phyloP scores from a whole-genome alignment of 2,113 vertebrate species.

The Tinamus guttatus region DNA sequence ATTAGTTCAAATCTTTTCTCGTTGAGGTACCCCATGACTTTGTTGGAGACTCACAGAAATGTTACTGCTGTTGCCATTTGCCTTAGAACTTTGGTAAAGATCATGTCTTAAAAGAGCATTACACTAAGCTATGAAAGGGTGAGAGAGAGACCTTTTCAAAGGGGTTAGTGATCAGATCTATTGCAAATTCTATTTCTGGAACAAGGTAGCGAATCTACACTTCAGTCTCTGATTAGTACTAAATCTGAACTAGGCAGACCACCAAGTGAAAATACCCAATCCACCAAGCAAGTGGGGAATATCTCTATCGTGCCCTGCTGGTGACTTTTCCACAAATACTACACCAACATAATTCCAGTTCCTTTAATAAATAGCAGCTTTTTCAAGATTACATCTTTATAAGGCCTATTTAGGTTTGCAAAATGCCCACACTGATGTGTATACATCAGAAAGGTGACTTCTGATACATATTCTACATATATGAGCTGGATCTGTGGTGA shows the following conservation, averaged over 20 bases:
- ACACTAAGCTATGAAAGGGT: neutral
- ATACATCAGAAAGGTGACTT: neutral
- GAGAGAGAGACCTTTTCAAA: neutral
- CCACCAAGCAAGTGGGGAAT: neutral
- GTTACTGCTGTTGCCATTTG: neutral
- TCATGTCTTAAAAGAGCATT: neutral
- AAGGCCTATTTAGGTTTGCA: neutral
- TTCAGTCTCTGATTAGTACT: neutral
- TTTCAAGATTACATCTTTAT: conserved; percentile 37
- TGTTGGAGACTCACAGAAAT: neutral
- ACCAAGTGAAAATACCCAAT: neutral
- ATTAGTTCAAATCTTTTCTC: neutral
- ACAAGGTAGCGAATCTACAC: neutral
- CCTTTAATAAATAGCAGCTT: neutral
- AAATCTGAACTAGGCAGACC: neutral
- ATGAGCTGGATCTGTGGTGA: neutral
- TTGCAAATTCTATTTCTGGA: neutral
- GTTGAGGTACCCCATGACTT: neutral
- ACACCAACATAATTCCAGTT: neutral
- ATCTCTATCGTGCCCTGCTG: neutral
- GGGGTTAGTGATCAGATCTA: neutral
- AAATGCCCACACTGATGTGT: conserved; percentile 3
- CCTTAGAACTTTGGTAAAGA: neutral
- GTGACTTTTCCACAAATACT: neutral
- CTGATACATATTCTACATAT: neutral